A percentile compares a stretch with the other conserved stretches of the same genome.
These are phyloP conservation scores for Ypsolopha scabrella DNA, from an alignment of 2,888 invertebrate genomes.

Conservation along the genomic window DNA sequence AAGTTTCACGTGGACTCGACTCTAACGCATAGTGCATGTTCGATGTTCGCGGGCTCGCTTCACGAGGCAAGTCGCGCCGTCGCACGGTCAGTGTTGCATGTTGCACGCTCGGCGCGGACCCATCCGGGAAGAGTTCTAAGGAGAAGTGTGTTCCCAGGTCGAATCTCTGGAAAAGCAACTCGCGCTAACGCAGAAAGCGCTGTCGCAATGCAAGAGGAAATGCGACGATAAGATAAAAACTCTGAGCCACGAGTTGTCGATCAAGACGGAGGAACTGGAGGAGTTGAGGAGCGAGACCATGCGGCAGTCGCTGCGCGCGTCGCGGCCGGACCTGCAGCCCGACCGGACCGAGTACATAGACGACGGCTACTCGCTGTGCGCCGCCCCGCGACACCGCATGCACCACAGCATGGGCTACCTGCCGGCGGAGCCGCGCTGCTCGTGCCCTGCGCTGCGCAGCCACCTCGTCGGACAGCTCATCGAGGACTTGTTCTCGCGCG, in stretches of 20 bases:
- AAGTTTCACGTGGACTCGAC: too few species aligned
- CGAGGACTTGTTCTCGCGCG: conserved; percentile 57
- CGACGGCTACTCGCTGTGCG: conserved; percentile 60
- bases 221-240: conserved; percentile 69
- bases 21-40: too few species aligned
- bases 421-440: conserved; percentile 49
- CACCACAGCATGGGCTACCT: conserved; percentile 63
- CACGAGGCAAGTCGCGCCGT: conserved; percentile 32
- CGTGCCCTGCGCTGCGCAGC: conserved; percentile 57
- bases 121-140: conserved; percentile 37
- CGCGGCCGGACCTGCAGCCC: conserved; percentile 53
- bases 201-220: conserved; percentile 65
- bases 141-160: conserved; percentile 64
- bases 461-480: conserved; percentile 60
- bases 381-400: conserved; percentile 62
- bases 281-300: conserved; percentile 56
- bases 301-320: conserved; percentile 54
- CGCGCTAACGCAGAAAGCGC: conserved; percentile 61
- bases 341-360: conserved; percentile 59
- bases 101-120: neutral
- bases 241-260: conserved; percentile 69
- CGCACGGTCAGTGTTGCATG: too few species aligned
- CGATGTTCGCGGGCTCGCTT: conserved; percentile 18
- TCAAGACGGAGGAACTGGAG: conserved; percentile 64
- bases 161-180: conserved; percentile 72